Conservation (phyloP, 2,888 invertebrate species). For the Apodemia arnacis region DNA sequence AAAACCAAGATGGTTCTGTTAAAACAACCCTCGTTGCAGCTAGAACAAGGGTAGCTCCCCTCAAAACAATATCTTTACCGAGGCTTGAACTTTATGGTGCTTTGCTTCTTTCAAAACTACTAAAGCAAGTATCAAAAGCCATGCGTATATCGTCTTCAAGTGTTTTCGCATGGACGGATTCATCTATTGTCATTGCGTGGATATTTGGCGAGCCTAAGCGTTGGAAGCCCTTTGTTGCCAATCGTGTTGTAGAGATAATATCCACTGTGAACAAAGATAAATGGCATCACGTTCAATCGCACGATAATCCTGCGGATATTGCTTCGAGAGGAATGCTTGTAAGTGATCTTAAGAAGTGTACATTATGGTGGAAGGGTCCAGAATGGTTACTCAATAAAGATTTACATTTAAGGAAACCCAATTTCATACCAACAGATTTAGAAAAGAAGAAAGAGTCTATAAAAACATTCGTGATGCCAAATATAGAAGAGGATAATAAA, state of each 20-base stretch:
- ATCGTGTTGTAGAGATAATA: slow-evolving; percentile 66
- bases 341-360: slow-evolving; percentile 45
- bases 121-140: slow-evolving; percentile 58
- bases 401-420: not conserved
- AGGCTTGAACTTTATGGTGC: slow-evolving; percentile 65
- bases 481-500: not conserved
- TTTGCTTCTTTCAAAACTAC: slow-evolving; percentile 58
- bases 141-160: slow-evolving; percentile 45
- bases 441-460: not conserved
- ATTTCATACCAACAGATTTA: not conserved
- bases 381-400: slow-evolving; percentile 61
- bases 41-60: slow-evolving; percentile 61
- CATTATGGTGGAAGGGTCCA: slow-evolving; percentile 76
- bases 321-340: slow-evolving; percentile 68
- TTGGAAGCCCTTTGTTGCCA: slow-evolving; percentile 79
- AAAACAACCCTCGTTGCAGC: not conserved
- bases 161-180: slow-evolving; percentile 55
- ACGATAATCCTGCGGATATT: slow-evolving; percentile 76
- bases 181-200: slow-evolving; percentile 56
- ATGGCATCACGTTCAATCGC: slow-evolving; percentile 73
- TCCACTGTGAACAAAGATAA: slow-evolving; percentile 40
- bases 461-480: slow-evolving; percentile 29
- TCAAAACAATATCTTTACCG: slow-evolving; percentile 59
- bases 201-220: slow-evolving; percentile 67
- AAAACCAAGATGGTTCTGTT: not conserved